Evolutionary conservation across 2,797 vertebrate genomes (phyloP), one percentile per base, ranked within the genome.

Genomic region (Phataginus tricuspis): DNA sequence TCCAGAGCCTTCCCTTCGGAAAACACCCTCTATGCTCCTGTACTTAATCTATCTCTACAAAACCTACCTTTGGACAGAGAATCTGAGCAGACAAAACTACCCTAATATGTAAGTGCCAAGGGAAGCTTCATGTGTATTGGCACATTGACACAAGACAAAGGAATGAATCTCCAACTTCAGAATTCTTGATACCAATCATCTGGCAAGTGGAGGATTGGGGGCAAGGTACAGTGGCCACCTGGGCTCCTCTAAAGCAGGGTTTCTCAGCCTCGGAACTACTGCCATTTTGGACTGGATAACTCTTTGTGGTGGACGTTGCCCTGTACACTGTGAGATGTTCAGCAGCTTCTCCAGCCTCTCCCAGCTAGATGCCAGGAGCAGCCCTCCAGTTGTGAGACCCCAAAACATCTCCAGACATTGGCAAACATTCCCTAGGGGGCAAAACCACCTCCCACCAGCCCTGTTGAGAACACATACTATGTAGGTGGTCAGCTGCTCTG

Each of bases 61-160:
- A 90, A 77, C 45, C 69, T 78, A 86, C 90, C n/a, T 87, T 72
- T 68, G 42, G 63, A 87, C 84, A 79, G 69, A 64, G 25, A 66
- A 29, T 59, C 3, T 34, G 9, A n/a, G 27, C 21, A 88, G 83
- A 12, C 1, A 8, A 74, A 77, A 72, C n/a, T 71, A 82, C 18
- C 37, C n/a, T 78, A 59, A 53, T 25, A 78, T 2, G 19, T 27
- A 68, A 49, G 9, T 18, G 66, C 37, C 78, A 69, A 45, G 29
- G 53, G 21, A 61, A 61, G 39, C 53, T 51, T 82, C 23, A 9
- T 27, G 37, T 53, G 4, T 42, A 8, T 6, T 69, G 25, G 61
- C 55, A 92, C 51, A 69, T 92, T 57, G 74, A 86, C n/a, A 51
- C 6, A 63, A 68, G 23, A 18, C 31, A 51, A 94, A 86, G 15